phyloP scores from a whole-genome alignment of 2,888 invertebrate genomes.

The Standfussiana lucernea region DNA sequence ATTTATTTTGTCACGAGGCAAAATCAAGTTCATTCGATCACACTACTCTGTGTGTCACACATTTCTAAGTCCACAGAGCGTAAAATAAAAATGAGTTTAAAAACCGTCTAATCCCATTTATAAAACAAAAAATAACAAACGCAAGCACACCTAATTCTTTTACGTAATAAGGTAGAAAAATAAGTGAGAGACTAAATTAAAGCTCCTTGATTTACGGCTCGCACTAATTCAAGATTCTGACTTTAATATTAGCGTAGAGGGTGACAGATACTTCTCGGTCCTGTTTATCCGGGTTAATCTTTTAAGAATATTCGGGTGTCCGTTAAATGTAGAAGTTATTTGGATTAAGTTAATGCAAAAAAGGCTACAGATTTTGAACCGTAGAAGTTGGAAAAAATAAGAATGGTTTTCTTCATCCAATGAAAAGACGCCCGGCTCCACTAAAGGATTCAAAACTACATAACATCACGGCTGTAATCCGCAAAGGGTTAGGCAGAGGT shows the following conservation, averaged over 20 bases:
- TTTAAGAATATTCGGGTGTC: conserved; percentile 1
- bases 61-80: not conserved
- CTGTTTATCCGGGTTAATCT: conserved; percentile 1
- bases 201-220: conserved; percentile 38
- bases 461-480: no score
- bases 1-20: no score
- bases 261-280: conserved; percentile 20
- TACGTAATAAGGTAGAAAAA: conserved; percentile 23
- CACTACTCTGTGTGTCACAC: no score
- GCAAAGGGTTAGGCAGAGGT: no score
- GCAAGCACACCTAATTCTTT: conserved; percentile 15
- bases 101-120: not conserved
- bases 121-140: conserved; percentile 25
- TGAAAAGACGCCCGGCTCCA: no score
- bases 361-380: no score
- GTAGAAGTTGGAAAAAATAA: no score
- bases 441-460: no score
- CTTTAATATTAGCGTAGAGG: conserved; percentile 31
- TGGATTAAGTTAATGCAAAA: not conserved
- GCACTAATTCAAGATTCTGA: conserved; percentile 24
- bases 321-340: not conserved
- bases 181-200: conserved; percentile 20
- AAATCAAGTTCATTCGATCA: no score
- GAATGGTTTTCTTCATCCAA: no score
- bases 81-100: not conserved